Base-by-base conservation (phyloP, 2,113 vertebrate genomes). In the Pterocles orientalis region DNA sequence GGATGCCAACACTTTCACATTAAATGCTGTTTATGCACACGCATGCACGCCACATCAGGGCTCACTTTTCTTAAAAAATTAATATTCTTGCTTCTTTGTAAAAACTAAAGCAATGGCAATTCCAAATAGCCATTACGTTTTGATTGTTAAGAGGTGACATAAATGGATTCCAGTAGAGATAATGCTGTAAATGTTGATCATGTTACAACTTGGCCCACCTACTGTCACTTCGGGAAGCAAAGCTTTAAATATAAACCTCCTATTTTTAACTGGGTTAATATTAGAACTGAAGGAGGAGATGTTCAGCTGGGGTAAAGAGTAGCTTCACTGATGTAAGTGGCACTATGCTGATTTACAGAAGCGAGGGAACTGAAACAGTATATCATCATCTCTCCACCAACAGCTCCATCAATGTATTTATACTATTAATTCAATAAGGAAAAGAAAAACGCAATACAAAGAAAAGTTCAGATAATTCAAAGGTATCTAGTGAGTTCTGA, bases 191-290 rank as follows among this genome's bases (percentile, higher is more conserved):
- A 78, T 73, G 72, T 19, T 92, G 88, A 89, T 96, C 69, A 86
- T 70, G 75, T 92, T 82, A 54, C 77, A 77, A 75, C 73, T 53
- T 96, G 81, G 92, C 69, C 76, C 92, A 94, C 92, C 83, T 96
- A 82, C 95, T 82, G 47, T 33, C 64, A 66, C 39, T 61, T 89
- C 79, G 80, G 78, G 81, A 96, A 92, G 58, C 68, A 88, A 33
- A 81, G n/a, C 60, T 82, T 94, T 97, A 94, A 93, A 93, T 91
- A 95, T 89, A 87, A 95, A 62, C 34, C 36, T 72, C 51, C 57
- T 77, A 83, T 93, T 96, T 93, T 90, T 86, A 95, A 89, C 54
- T 25, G 65, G 26, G 68, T 88, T 90, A 78, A 88, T 65, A 51
- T 68, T 62, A 60, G 39, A 77, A 85, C 18, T 68, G 51, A 58